phyloP scores from a whole-genome alignment of 2,797 vertebrate species.

The Sebastes umbrosus region DNA sequence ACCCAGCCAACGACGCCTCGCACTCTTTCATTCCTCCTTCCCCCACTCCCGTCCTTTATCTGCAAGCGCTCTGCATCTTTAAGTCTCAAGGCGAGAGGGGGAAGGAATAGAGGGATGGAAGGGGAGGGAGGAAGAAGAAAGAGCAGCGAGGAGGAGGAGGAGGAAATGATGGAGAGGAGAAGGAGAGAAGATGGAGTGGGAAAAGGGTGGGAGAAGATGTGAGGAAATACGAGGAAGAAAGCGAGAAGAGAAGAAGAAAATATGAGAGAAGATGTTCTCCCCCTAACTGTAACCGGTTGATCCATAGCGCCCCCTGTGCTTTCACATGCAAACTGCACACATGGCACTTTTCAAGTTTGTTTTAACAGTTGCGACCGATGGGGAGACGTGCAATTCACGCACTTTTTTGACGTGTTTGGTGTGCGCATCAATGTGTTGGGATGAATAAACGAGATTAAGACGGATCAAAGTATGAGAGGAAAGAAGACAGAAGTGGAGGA shows the following conservation, averaged over 20 bases:
- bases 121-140: not conserved
- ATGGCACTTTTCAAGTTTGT: accelerated
- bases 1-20: slow-evolving; percentile 9
- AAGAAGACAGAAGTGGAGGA: not conserved
- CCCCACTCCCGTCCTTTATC: slow-evolving; percentile 10
- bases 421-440: not conserved
- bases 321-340: slow-evolving; percentile 13
- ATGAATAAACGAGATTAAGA: too few relatives aligned
- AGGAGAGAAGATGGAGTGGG: not conserved
- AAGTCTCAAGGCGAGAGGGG: not conserved
- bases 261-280: not conserved
- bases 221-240: not conserved
- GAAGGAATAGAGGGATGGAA: not conserved
- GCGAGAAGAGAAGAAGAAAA: not conserved
- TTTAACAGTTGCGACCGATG: not conserved
- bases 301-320: slow-evolving; percentile 61
- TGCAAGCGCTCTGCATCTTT: not conserved
- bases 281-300: slow-evolving; percentile 6
- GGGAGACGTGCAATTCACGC: too few relatives aligned
- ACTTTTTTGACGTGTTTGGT: too few relatives aligned
- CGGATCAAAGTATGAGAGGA: not conserved
- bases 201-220: not conserved
- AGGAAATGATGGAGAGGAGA: not conserved
- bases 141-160: not conserved
- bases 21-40: slow-evolving; percentile 12